Evolutionary conservation across 2,888 invertebrate genomes (phyloP).

Genomic region (Philereme transversata): DNA sequence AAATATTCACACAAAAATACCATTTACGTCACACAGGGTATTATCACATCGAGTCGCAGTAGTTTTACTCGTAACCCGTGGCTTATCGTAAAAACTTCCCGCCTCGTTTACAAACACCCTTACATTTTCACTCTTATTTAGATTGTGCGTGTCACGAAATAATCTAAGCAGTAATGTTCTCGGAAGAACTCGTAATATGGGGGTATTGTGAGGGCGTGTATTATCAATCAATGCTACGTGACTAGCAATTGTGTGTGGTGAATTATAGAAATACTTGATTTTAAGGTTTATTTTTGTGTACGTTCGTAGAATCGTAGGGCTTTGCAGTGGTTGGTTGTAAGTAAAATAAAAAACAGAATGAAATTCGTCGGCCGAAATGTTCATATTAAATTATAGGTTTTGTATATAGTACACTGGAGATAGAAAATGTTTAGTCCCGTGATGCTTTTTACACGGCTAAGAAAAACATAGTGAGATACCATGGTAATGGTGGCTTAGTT

Average conservation of each 20-base stretch:
- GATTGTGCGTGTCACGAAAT: constrained; percentile 42
- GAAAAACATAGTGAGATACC: too few species aligned
- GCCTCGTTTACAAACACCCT: constrained; percentile 12
- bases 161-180: constrained; percentile 38
- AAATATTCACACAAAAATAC: too few species aligned
- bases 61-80: background rate
- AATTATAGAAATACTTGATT: constrained; percentile 14
- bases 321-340: too few species aligned
- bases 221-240: constrained; percentile 38
- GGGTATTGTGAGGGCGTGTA: constrained; percentile 31
- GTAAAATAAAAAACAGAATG: too few species aligned
- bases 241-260: constrained; percentile 22
- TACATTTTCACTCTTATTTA: constrained; percentile 36
- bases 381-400: too few species aligned
- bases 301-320: background rate
- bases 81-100: background rate
- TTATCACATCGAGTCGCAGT: too few species aligned
- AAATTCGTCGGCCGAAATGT: too few species aligned
- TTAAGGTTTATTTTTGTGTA: constrained; percentile 2
- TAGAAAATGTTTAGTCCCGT: too few species aligned
- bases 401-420: too few species aligned
- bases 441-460: too few species aligned
- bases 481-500: too few species aligned
- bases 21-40: too few species aligned
- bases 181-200: constrained; percentile 27